Percentiles rank a stretch among this genome's conserved stretches.
phyloP scores from a whole-genome alignment of 2,888 invertebrate species.

The Stenodema calcarata region DNA sequence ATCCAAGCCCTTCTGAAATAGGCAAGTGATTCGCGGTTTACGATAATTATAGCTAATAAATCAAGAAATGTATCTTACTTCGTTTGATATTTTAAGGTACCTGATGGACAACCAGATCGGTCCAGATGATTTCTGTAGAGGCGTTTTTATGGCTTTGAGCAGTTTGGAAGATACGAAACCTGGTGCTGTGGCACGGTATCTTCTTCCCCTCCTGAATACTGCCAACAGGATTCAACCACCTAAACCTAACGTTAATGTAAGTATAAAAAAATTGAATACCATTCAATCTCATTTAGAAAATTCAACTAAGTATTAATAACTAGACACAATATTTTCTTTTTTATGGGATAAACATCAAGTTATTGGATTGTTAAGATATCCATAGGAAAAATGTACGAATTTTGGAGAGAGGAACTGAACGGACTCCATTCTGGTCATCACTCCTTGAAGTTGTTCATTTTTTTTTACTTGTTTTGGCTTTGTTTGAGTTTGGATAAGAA shows the following conservation, averaged over 20 bases:
- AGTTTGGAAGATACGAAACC: slow-evolving; percentile 83
- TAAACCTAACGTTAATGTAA: slow-evolving; percentile 67
- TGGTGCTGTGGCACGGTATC: slow-evolving; percentile 77
- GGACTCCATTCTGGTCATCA: too few species aligned
- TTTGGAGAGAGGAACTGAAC: too few species aligned
- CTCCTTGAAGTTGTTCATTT: too few species aligned
- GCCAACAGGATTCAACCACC: slow-evolving; percentile 73
- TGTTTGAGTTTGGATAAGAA: too few species aligned
- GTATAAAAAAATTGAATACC: too few species aligned
- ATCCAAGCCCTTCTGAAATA: background rate
- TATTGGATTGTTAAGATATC: too few species aligned
- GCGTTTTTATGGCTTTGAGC: slow-evolving; percentile 79
- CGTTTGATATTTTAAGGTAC: slow-evolving; percentile 58
- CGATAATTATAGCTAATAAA: background rate
- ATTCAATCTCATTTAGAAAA: too few species aligned
- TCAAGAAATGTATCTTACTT: background rate
- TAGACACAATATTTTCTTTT: too few species aligned
- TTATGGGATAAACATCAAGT: too few species aligned
- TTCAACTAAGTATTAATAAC: too few species aligned
- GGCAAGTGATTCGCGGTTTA: background rate
- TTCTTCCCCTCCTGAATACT: slow-evolving; percentile 77
- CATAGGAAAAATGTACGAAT: too few species aligned
- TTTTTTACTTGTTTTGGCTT: too few species aligned
- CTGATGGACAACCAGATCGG: slow-evolving; percentile 66
- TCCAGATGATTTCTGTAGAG: slow-evolving; percentile 81